Percentiles rank a stretch among this genome's conserved stretches.
Evolutionary conservation across 2,113 vertebrate genomes (phyloP).

Genomic region (Macquaria ambigua): DNA sequence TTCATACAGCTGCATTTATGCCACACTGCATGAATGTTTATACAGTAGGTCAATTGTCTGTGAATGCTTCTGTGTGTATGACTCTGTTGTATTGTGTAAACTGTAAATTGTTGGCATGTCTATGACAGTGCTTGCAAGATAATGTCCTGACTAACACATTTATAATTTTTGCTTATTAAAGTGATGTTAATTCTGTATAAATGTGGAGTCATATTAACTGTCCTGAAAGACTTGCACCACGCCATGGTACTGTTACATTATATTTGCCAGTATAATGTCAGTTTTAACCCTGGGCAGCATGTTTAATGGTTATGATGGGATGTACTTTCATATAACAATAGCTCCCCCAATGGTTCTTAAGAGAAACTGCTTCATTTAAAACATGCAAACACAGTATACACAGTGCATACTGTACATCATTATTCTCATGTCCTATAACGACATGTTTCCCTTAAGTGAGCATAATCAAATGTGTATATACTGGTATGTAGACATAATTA

Average conservation of each 20-base stretch:
- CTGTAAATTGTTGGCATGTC: neutral
- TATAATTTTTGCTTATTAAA: too few species aligned
- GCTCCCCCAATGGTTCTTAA: conserved; percentile 44
- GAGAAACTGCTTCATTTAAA: conserved; percentile 36
- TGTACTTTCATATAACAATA: conserved; percentile 32
- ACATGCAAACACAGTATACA: neutral
- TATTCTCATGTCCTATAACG: neutral
- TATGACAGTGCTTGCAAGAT: neutral
- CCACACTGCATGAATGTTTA: neutral
- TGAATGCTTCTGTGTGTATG: neutral
- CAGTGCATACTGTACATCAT: neutral
- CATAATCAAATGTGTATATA: neutral
- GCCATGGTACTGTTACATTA: neutral
- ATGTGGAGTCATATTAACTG: neutral
- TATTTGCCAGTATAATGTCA: neutral
- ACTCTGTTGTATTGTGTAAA: neutral
- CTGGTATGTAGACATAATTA: neutral
- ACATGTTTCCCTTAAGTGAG: neutral
- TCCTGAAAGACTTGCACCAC: neutral
- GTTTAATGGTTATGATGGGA: neutral
- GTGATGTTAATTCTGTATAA: neutral
- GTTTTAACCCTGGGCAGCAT: neutral
- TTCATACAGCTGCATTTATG: neutral
- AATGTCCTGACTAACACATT: too few species aligned
- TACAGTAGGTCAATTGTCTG: neutral